Evolutionary conservation across 1,140 invertebrate genomes (phyloP).

Genomic region (Drosophila dunni): DNA sequence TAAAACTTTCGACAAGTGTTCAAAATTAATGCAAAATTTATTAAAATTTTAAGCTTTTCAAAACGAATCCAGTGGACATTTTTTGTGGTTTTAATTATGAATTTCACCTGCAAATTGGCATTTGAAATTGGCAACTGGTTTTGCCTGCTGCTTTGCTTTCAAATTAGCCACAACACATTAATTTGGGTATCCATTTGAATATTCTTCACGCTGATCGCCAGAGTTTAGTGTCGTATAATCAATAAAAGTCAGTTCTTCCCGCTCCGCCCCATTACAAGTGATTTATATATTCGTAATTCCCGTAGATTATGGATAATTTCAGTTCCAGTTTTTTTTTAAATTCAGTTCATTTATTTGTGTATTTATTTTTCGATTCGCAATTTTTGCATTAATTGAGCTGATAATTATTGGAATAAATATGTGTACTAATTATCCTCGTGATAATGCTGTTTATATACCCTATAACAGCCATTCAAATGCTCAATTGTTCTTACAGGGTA

Average conservation of each 20-base stretch:
- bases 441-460: neutral
- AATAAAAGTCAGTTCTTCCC: no score
- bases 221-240: no score
- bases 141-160: conserved; percentile 22
- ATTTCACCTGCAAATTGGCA: conserved; percentile 65
- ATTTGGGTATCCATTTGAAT: neutral
- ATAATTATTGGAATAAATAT: conserved; percentile 50
- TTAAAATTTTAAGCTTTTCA: neutral
- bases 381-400: conserved; percentile 33
- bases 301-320: neutral
- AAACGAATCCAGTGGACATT: neutral
- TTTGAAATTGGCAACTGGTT: conserved; percentile 66
- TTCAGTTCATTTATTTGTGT: conserved; percentile 5
- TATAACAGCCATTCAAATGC: neutral
- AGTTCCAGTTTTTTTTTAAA: neutral
- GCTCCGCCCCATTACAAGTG: no score
- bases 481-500: neutral
- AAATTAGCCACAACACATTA: conserved; percentile 4
- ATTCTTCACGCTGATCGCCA: neutral
- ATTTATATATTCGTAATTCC: no score
- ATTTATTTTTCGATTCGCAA: conserved; percentile 20
- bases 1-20: conserved; percentile 13
- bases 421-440: conserved; percentile 25
- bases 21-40: neutral
- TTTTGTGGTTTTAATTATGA: conserved; percentile 37